A percentile compares a stretch with the other conserved stretches of the same genome.
Conservation (phyloP, 2,888 invertebrate genomes). For the Teinopalpus imperialis region DNA sequence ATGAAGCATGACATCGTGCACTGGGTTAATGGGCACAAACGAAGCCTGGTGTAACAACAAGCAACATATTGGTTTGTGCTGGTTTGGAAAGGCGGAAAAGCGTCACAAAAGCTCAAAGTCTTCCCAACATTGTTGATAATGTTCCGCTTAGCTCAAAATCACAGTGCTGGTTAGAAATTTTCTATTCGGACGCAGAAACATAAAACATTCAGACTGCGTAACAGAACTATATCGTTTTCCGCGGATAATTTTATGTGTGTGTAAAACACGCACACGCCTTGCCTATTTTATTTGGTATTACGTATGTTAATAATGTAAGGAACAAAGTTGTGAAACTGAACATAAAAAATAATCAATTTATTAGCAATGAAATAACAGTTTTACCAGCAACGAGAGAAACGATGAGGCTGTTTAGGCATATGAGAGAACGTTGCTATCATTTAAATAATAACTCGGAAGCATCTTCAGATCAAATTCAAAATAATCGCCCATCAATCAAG, state of each 20-base stretch:
- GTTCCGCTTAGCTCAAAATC: slow-evolving; percentile 52
- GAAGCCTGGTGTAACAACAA: slow-evolving; percentile 72
- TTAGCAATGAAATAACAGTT: no score
- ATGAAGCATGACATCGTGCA: slow-evolving; percentile 50
- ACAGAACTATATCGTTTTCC: slow-evolving; percentile 17
- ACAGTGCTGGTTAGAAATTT: slow-evolving; percentile 37
- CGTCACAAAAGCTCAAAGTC: slow-evolving; percentile 56
- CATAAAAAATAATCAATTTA: no score
- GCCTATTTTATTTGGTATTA: no score
- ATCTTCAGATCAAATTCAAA: slow-evolving; percentile 65
- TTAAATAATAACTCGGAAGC: slow-evolving; percentile 68
- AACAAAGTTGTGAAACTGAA: no score
- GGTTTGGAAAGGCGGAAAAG: slow-evolving; percentile 56
- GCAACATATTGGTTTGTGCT: slow-evolving; percentile 68
- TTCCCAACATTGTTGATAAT: slow-evolving; percentile 48
- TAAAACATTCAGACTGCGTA: slow-evolving; percentile 28
- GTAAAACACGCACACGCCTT: slow-evolving; percentile 16
- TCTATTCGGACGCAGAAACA: slow-evolving; percentile 25
- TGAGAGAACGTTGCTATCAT: slow-evolving; percentile 46
- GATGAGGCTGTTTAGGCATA: no score
- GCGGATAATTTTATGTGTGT: slow-evolving; percentile 26
- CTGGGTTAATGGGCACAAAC: slow-evolving; percentile 74
- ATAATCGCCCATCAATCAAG: slow-evolving; percentile 78
- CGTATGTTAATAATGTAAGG: no score
- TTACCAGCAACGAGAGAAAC: no score